Base-by-base conservation (phyloP, 1,140 invertebrate genomes). In the Eupeodes corollae region DNA sequence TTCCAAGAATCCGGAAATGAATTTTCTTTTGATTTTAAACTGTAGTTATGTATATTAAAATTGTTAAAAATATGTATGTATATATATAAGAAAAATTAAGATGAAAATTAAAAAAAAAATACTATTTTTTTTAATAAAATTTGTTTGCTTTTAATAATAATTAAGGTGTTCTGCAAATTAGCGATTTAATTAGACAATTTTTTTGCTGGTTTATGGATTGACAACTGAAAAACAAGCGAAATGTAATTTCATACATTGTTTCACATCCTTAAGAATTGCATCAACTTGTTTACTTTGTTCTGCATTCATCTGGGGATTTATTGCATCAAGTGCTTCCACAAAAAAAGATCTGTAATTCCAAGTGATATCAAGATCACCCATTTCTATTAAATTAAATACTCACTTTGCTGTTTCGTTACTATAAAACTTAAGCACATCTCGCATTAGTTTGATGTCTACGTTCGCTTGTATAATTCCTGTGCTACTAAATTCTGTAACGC, bases 1-100 rank as follows among this genome's bases (percentile, higher is more conserved):
- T 68, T 84, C 18, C 79, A 83, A 49, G 67, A 75, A 54, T 73
- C 76, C 50, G 73, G 72, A 49, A 44, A 34, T 12, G 18, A 55
- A 5, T 57, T 65, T 16, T 42, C 45, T 1, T 60, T 67, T 14
- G 62, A 67, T 44, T 57, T 59, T 37, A 58, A 58, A 34, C 15
- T 61, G 6, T 54, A 55, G 52, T 35, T 45, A 13, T 34, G 10
- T 11, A 41, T 15, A 14, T 21, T 46, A 15, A 11, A 16, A 40
- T 40, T n/a, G n/a, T n/a, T n/a, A n/a, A n/a, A n/a, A n/a, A n/a
- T n/a, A n/a, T n/a, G n/a, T n/a, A n/a, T n/a, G n/a, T n/a, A n/a
- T n/a, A n/a, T n/a, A n/a, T n/a, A n/a, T n/a, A n/a, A n/a, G n/a
- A n/a, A n/a, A n/a, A n/a, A n/a, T n/a, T n/a, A 34, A 34, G 9